phyloP scores from a whole-genome alignment of 2,113 vertebrate genomes.

The Bufo bufo region DNA sequence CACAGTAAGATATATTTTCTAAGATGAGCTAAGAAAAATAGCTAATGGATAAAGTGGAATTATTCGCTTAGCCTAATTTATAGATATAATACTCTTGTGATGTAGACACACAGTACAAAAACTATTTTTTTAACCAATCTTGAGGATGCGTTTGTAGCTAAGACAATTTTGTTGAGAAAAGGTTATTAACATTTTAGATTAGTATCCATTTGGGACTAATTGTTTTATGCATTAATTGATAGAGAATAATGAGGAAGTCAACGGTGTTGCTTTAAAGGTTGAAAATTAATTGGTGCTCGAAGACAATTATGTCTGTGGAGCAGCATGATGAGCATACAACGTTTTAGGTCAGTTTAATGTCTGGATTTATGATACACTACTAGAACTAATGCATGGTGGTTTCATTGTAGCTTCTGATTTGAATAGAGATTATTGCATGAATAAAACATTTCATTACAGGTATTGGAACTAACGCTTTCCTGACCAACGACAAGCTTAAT shows the following conservation, averaged over 20 bases:
- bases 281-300: slow-evolving; percentile 65
- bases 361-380: slow-evolving; percentile 45
- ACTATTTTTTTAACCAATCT: neutral
- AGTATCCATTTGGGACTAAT: slow-evolving; percentile 65
- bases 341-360: slow-evolving; percentile 48
- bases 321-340: slow-evolving; percentile 43
- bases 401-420: slow-evolving; percentile 1
- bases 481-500: neutral
- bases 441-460: slow-evolving; percentile 6
- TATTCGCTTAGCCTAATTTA: slow-evolving; percentile 42
- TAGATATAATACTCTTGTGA: slow-evolving; percentile 42
- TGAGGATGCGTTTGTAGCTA: neutral
- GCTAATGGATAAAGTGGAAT: slow-evolving; percentile 10
- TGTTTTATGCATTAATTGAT: slow-evolving; percentile 70
- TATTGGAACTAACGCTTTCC: neutral
- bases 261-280: slow-evolving; percentile 63
- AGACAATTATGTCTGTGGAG: slow-evolving; percentile 62
- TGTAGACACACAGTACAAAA: slow-evolving; percentile 4
- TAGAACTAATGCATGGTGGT: slow-evolving; percentile 6
- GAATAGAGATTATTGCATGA: slow-evolving; percentile 20
- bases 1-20: slow-evolving; percentile 46
- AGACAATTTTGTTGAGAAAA: slow-evolving; percentile 54
- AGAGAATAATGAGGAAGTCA: slow-evolving; percentile 71
- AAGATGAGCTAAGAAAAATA: neutral
- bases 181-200: slow-evolving; percentile 60